Evolutionary conservation across 2,113 vertebrate genomes (phyloP), one percentile per base, ranked within the genome.

Genomic region (Centrocercus urophasianus): DNA sequence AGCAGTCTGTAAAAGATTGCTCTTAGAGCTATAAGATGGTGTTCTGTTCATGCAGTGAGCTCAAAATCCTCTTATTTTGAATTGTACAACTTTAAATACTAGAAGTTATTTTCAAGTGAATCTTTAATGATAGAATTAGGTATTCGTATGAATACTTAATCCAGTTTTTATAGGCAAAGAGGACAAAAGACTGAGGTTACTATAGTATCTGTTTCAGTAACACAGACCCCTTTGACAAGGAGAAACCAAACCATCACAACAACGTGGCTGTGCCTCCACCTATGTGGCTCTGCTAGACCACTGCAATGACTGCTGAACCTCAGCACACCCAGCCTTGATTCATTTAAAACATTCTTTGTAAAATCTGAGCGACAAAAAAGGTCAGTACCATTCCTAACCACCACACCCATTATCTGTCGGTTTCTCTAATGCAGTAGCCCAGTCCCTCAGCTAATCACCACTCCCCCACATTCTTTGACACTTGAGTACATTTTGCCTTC

Each of bases 331-430:
- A 1, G 32, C 48, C 61, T 34, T 14, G 30, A 42, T 20, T 59
- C 25, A 7, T 22, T 75, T 48, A 13, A 34, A 2, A 0, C 2
- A 2, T 0, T 15, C 3, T 0, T 2, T 24, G 25, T 16, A 57
- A 86, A 88, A 66, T 7, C 45, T 19, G 47, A 70, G 40, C 7
- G 69, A 61, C 17, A 4, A 38, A 52, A 17, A 59, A 22, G 63
- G 42, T 42, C 18, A 48, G 9, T 0, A 1, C 17, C 22, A 3
- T 5, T 12, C 9, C 52, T 1, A 30, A 24, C 24, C 45, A 0
- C 27, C 8, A 42, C 19, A 40, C n/a, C 36, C 28, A 5, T 13
- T 10, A 12, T 10, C 40, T 52, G 2, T 1, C 25, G 3, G 6
- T 15, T 14, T 28, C 14, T 2, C 3, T 21, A 11, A 40, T 0